Evolutionary conservation across 1,140 invertebrate species (phyloP).

Genomic region (Micrasema minimum): DNA sequence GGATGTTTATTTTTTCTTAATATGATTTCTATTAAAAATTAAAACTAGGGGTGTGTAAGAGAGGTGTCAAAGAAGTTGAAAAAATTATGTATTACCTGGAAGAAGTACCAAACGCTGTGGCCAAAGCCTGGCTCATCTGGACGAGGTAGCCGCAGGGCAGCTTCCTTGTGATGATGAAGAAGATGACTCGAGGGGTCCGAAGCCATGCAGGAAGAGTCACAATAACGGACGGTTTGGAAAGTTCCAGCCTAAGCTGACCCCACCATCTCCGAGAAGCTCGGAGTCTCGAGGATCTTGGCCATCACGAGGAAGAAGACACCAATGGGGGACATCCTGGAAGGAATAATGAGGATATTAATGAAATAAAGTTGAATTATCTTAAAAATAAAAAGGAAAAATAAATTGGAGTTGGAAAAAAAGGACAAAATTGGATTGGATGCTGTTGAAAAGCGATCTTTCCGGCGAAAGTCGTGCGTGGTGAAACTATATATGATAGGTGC

Average conservation of each 20-base stretch:
- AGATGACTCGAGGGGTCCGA: conserved; percentile 86
- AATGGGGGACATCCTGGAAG: conserved; percentile 86
- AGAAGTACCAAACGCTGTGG: conserved; percentile 92
- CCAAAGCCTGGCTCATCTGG: conserved; percentile 88
- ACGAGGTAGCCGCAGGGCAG: conserved; percentile 84
- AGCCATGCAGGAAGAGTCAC: conserved; percentile 90
- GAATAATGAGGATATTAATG: not conserved
- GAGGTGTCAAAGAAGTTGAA: too few relatives aligned
- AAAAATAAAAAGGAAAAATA: not conserved
- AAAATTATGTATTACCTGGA: conserved; percentile 88
- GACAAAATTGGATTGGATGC: too few relatives aligned
- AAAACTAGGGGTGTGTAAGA: too few relatives aligned
- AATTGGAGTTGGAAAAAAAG: not conserved
- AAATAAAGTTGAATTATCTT: not conserved
- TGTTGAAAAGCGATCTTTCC: too few relatives aligned
- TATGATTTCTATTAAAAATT: too few relatives aligned
- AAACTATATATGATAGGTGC: too few relatives aligned
- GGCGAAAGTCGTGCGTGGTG: too few relatives aligned
- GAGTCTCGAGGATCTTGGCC: conserved; percentile 89
- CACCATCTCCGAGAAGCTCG: conserved; percentile 82
- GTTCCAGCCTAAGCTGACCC: conserved; percentile 91
- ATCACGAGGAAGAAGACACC: conserved; percentile 92
- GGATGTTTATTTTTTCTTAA: too few relatives aligned
- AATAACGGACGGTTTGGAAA: conserved; percentile 90
- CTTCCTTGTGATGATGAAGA: conserved; percentile 80